Percentiles rank a stretch among this genome's conserved stretches.
Evolutionary conservation across 2,113 vertebrate genomes (phyloP).

Genomic region (Thalassarche chlororhynchos): DNA sequence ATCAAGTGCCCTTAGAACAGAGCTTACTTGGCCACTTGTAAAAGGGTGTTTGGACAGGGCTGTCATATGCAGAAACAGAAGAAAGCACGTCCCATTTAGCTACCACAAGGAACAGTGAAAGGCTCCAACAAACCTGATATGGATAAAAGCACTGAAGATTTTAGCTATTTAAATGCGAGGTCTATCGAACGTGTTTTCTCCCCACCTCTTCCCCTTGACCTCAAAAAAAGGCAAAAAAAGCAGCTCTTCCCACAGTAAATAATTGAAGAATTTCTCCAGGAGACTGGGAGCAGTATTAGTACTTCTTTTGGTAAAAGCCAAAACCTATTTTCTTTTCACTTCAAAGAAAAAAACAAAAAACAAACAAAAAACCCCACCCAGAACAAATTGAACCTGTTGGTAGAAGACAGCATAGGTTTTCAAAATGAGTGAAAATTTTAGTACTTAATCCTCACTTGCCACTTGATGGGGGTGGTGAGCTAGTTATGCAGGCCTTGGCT

Average conservation of each 20-base stretch:
- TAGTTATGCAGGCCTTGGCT: not conserved
- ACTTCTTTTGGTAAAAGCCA: not conserved
- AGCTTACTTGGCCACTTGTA: not conserved
- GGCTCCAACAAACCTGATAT: not conserved
- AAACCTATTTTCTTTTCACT: not conserved
- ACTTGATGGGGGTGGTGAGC: conserved; percentile 10
- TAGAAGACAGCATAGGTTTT: not conserved
- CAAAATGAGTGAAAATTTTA: not conserved
- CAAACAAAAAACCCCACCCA: not conserved
- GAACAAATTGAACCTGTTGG: not conserved
- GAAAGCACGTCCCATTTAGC: not conserved
- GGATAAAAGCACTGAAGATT: not conserved
- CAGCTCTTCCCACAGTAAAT: not conserved
- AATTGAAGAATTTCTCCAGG: not conserved
- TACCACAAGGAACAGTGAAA: not conserved
- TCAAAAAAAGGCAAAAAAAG: not conserved
- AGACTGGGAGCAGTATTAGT: not conserved
- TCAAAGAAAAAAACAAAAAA: not conserved
- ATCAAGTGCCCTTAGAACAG: not conserved
- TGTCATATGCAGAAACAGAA: not conserved
- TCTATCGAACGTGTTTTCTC: not conserved
- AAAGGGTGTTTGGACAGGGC: not conserved
- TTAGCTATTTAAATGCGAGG: not conserved
- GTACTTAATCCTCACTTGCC: not conserved
- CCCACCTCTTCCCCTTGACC: not conserved